These are phyloP conservation scores for Sarotherodon lohbergeri DNA, from an alignment of 2,113 vertebrate genomes.

Conservation along the genomic window DNA sequence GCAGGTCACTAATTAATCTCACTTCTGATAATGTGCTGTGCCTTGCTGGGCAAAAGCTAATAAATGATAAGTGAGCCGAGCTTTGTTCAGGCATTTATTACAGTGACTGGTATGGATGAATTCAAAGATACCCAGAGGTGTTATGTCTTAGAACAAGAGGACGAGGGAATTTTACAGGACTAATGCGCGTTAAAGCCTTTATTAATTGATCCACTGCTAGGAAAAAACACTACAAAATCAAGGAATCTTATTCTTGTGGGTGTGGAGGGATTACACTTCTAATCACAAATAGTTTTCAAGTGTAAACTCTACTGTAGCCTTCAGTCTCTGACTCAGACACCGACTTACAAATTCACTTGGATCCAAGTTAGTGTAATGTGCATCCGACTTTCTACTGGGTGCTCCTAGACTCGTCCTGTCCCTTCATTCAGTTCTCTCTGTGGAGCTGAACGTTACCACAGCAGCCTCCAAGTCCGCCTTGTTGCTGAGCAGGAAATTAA, in stretches of 20 bases:
- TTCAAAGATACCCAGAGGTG: neutral
- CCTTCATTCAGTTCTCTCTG: neutral
- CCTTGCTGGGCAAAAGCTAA: neutral
- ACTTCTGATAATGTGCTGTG: neutral
- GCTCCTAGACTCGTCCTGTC: neutral
- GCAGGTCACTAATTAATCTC: constrained; percentile 43
- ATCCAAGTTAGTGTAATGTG: constrained; percentile 18
- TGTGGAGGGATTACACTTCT: neutral
- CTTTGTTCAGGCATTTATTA: neutral
- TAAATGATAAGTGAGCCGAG: neutral
- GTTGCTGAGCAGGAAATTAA: constrained; percentile 22
- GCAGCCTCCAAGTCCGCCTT: neutral
- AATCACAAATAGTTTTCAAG: neutral
- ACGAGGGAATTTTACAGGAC: neutral
- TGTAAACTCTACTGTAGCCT: neutral
- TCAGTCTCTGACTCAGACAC: neutral
- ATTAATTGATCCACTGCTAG: neutral
- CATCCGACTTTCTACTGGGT: neutral
- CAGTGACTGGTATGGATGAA: neutral
- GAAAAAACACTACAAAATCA: neutral
- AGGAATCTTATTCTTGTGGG: neutral
- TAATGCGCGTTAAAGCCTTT: neutral
- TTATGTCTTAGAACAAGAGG: neutral
- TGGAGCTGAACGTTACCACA: constrained; percentile 9
- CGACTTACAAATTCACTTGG: neutral